Conservation (phyloP, 2,888 invertebrate genomes). For the Thecocarcelia acutangulata region DNA sequence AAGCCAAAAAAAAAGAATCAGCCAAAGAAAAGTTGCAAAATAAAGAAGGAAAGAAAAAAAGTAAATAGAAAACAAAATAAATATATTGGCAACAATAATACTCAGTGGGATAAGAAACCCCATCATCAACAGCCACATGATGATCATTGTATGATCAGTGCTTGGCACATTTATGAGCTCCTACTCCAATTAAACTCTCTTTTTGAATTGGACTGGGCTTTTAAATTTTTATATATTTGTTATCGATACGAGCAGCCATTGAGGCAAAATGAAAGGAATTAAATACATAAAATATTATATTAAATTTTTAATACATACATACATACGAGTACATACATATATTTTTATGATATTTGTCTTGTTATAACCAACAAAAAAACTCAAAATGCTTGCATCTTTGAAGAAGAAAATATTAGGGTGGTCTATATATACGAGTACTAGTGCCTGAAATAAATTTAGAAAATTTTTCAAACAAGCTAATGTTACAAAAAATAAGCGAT, state of each 20-base stretch:
- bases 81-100: constrained; percentile 27
- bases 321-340: not conserved
- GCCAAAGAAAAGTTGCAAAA: constrained; percentile 10
- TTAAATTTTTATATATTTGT: not conserved
- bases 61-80: constrained; percentile 22
- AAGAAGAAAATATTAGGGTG: not conserved
- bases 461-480: no score
- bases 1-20: not conserved
- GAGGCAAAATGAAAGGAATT: constrained; percentile 43
- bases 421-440: no score
- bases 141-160: constrained; percentile 31
- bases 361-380: constrained; percentile 2
- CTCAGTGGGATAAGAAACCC: constrained; percentile 47
- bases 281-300: constrained; percentile 52
- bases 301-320: constrained; percentile 52
- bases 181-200: constrained; percentile 6
- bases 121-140: constrained; percentile 30
- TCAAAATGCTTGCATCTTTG: not conserved
- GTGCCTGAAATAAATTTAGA: no score
- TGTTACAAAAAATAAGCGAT: no score
- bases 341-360: constrained; percentile 50
- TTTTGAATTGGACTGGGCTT: not conserved
- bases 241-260: constrained; percentile 11
- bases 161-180: constrained; percentile 15
- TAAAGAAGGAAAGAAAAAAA: constrained; percentile 12